Conservation (phyloP, 23 tunicate genomes). For the Botrylloides violaceus region DNA sequence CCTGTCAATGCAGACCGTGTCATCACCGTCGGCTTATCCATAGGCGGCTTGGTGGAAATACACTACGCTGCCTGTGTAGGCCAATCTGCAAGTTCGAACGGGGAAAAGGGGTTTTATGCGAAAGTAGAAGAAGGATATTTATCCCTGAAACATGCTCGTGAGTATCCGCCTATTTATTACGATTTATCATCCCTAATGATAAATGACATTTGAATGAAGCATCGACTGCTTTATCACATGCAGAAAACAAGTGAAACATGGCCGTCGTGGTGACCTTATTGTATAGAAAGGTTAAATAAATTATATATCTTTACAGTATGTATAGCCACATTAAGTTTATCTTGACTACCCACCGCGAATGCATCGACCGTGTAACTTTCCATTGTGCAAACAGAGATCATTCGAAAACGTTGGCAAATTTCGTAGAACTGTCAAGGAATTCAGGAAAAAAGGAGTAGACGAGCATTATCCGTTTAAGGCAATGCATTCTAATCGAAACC, state of each 20-base stretch:
- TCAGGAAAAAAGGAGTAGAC: no score
- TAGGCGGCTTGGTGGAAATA: conserved; percentile 37
- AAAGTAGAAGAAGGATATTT: conserved; percentile 4
- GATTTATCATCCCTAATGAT: background rate
- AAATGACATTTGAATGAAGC: background rate
- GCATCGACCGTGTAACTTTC: no score
- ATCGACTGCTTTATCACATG: background rate
- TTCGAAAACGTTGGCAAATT: no score
- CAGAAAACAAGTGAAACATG: no score
- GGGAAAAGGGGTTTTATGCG: conserved; percentile 5
- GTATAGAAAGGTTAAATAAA: no score
- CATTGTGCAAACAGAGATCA: no score
- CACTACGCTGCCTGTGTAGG: conserved; percentile 35
- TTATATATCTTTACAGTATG: no score
- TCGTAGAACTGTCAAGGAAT: no score
- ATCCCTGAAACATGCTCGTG: conserved; percentile 11
- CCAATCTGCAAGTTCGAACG: conserved; percentile 1
- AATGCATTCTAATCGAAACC: no score
- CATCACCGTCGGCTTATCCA: conserved; percentile 47
- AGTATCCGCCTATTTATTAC: no score
- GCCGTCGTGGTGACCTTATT: no score
- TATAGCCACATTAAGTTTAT: background rate
- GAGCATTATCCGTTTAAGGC: no score
- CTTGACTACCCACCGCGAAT: background rate
- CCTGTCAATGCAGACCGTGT: conserved; percentile 63